These are phyloP conservation scores for Bubo scandiacus DNA, from an alignment of 2,113 vertebrate genomes.

Conservation along the genomic window DNA sequence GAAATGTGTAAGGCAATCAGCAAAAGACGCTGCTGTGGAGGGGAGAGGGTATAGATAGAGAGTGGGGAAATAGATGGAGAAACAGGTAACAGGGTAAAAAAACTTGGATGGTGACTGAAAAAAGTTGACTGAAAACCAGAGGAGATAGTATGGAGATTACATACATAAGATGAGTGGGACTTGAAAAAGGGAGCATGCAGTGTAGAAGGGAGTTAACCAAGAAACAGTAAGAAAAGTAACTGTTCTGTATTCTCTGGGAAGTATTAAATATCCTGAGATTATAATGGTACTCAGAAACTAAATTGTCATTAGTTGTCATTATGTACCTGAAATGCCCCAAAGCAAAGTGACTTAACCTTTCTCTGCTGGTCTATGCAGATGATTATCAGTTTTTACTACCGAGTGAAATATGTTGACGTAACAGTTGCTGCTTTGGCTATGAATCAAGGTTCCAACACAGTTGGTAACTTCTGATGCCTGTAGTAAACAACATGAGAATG, in stretches of 20 bases:
- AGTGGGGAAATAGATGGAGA: not conserved
- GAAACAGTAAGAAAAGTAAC: not conserved
- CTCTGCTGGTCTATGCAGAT: not conserved
- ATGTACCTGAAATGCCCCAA: not conserved
- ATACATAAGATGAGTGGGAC: not conserved
- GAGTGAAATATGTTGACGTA: not conserved
- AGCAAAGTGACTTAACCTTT: not conserved
- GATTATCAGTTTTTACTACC: not conserved
- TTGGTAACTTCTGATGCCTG: not conserved
- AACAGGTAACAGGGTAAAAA: not conserved
- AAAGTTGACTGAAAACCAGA: not conserved
- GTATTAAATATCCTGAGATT: not conserved
- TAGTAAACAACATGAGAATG: not conserved
- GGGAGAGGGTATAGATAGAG: not conserved
- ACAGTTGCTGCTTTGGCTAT: not conserved
- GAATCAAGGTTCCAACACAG: not conserved
- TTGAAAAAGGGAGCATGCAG: not conserved
- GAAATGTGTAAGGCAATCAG: not conserved
- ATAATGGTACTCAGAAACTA: not conserved
- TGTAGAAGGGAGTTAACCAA: not conserved
- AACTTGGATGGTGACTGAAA: not conserved
- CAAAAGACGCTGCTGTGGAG: not conserved
- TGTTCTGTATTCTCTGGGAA: not conserved
- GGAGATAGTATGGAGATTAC: not conserved
- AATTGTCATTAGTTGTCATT: not conserved